phyloP scores from a whole-genome alignment of 2,888 invertebrate genomes.

The Limnephilus rhombicus region DNA sequence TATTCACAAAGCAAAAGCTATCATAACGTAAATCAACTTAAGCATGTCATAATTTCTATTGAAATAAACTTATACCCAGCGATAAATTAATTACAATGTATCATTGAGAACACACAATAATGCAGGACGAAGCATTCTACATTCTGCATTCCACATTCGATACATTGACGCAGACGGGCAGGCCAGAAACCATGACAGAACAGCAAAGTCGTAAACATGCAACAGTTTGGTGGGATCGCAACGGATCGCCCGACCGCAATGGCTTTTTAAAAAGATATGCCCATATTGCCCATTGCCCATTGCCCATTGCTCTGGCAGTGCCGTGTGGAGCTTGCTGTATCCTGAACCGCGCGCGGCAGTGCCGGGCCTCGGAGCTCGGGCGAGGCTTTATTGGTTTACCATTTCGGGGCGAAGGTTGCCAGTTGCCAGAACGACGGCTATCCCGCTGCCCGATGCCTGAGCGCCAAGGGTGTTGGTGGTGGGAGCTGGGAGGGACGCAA shows the following conservation, averaged over 20 bases:
- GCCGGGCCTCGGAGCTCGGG: background rate
- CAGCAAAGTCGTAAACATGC: slow-evolving; percentile 22
- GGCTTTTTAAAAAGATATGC: slow-evolving; percentile 39
- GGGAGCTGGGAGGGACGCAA: background rate
- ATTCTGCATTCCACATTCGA: background rate
- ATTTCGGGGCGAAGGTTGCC: slow-evolving; percentile 19
- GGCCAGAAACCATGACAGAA: slow-evolving; percentile 39
- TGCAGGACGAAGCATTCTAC: background rate
- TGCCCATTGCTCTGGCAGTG: too few species aligned
- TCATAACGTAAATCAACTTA: background rate
- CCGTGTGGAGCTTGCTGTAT: background rate
- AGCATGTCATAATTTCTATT: background rate
- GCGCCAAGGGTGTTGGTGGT: background rate
- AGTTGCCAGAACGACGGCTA: background rate
- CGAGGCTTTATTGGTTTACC: slow-evolving; percentile 26
- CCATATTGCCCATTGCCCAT: too few species aligned
- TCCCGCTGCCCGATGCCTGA: background rate
- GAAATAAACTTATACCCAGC: background rate
- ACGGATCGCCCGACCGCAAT: slow-evolving; percentile 30
- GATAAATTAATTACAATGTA: background rate
- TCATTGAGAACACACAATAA: background rate
- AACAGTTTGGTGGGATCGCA: slow-evolving; percentile 30
- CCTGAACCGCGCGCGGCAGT: background rate
- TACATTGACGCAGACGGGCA: slow-evolving; percentile 5
- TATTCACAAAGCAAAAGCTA: background rate